phyloP scores from a whole-genome alignment of 2,113 vertebrate genomes.

The Alligator sinensis region DNA sequence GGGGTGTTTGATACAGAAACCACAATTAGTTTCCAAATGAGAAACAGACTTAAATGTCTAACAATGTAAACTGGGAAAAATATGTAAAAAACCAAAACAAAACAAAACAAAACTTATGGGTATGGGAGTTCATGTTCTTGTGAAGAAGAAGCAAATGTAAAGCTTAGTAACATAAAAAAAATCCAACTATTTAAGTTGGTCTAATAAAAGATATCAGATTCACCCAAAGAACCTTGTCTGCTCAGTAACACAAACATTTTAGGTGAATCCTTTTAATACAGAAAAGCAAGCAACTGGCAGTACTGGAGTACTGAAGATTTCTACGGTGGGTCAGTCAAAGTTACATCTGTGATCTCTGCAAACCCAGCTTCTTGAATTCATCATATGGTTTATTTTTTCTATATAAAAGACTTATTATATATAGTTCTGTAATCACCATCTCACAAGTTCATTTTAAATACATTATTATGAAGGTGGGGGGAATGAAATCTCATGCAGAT shows the following conservation, averaged over 20 bases:
- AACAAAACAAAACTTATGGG: neutral
- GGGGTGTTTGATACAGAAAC: neutral
- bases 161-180: neutral
- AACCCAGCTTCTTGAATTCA: too few relatives aligned
- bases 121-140: neutral
- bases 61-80: neutral
- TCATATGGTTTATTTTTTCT: too few relatives aligned
- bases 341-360: too few relatives aligned
- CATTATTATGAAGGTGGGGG: neutral
- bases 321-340: too few relatives aligned
- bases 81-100: neutral
- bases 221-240: too few relatives aligned
- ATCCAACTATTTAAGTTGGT: too few relatives aligned
- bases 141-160: neutral
- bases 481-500: rapidly evolving
- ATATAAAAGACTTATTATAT: neutral
- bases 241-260: neutral
- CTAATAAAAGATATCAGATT: too few relatives aligned
- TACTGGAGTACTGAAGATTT: too few relatives aligned
- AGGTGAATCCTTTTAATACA: neutral
- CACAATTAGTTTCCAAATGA: rapidly evolving
- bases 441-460: neutral
- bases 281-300: too few relatives aligned
- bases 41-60: neutral
- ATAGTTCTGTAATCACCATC: neutral